Conservation (phyloP, 2,888 invertebrate species). For the Noctua comes region DNA sequence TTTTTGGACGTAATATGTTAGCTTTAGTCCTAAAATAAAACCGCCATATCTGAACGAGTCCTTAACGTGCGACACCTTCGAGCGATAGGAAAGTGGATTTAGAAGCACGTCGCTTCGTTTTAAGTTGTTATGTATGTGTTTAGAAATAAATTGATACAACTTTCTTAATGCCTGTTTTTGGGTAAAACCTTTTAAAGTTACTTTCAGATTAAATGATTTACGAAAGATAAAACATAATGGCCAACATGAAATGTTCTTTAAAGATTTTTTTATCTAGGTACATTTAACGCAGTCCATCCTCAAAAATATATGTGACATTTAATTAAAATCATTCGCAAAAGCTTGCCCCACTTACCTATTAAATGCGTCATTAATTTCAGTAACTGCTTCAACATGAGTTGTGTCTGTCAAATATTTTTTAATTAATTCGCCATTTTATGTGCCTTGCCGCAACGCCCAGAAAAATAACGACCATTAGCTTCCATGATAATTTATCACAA, state of each 20-base stretch:
- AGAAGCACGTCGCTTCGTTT: constrained; percentile 79
- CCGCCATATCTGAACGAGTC: constrained; percentile 53
- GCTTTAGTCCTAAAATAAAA: constrained; percentile 4
- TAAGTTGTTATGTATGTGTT: constrained; percentile 75
- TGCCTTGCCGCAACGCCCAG: constrained; percentile 29
- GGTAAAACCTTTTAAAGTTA: constrained; percentile 38
- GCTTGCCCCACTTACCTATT: constrained; percentile 47
- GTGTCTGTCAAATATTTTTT: constrained; percentile 58
- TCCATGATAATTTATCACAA: constrained; percentile 59
- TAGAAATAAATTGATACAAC: constrained; percentile 73
- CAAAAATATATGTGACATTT: constrained; percentile 21
- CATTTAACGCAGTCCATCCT: constrained; percentile 2
- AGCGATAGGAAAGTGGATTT: constrained; percentile 80
- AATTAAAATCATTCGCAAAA: constrained; percentile 32
- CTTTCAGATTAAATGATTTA: neutral
- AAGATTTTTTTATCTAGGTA: neutral
- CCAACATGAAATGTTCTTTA: neutral
- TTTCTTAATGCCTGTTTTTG: constrained; percentile 57
- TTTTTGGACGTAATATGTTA: neutral
- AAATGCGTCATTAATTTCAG: constrained; percentile 46
- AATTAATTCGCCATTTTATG: constrained; percentile 60
- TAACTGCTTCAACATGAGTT: constrained; percentile 48
- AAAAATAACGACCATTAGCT: constrained; percentile 58
- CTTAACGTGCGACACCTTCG: constrained; percentile 74
- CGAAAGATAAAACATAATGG: neutral